phyloP scores from a whole-genome alignment of 2,888 invertebrate species.

The Himalopsyche japonica region DNA sequence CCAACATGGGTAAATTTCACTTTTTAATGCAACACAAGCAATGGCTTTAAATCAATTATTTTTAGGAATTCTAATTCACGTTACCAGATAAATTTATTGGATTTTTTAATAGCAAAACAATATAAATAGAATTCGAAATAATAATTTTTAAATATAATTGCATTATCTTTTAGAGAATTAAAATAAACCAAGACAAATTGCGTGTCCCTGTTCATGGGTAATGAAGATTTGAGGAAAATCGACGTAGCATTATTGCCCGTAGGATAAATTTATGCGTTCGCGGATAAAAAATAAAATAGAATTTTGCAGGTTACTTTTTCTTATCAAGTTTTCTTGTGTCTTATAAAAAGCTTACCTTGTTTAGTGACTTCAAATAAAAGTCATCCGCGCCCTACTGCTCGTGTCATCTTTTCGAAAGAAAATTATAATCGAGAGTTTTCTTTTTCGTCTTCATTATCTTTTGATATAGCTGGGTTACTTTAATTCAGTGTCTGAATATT shows the following conservation, averaged over 20 bases:
- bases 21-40: no score
- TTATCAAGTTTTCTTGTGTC: background rate
- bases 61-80: no score
- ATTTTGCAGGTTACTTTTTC: constrained; percentile 4
- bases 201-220: constrained; percentile 45
- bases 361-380: constrained; percentile 27
- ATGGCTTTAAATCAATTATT: no score
- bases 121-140: no score
- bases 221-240: constrained; percentile 64
- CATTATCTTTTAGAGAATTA: background rate
- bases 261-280: constrained; percentile 40
- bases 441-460: background rate
- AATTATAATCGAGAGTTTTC: constrained; percentile 3
- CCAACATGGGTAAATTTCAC: no score
- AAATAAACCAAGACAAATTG: background rate
- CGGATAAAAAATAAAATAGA: constrained; percentile 27
- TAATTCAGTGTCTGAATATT: background rate
- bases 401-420: constrained; percentile 5
- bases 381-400: background rate
- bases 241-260: constrained; percentile 50
- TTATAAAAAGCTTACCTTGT: constrained; percentile 7
- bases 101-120: no score
- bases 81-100: no score
- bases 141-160: no score
- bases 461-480: background rate